These are phyloP conservation scores for Microctenopoma steveboyesi DNA, from an alignment of 2,797 vertebrate species.

Conservation along the genomic window DNA sequence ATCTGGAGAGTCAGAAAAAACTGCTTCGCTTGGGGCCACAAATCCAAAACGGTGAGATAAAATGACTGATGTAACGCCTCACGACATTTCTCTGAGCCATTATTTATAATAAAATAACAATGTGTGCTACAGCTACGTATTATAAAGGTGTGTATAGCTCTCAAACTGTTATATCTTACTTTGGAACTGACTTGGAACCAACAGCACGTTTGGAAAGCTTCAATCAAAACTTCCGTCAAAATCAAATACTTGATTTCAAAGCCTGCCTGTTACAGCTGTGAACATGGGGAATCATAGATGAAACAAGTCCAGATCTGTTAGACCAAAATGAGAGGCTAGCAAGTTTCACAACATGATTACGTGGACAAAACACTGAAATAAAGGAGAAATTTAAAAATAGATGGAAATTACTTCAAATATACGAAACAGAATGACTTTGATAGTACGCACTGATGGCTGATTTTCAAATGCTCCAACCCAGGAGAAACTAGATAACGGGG, in stretches of 20 bases:
- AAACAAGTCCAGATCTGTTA: conserved; percentile 20
- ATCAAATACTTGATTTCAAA: conserved; percentile 22
- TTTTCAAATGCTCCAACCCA: conserved; percentile 8
- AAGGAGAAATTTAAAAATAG: background rate
- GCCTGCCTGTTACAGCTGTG: conserved; percentile 13
- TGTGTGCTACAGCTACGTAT: too few relatives aligned
- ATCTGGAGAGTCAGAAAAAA: background rate
- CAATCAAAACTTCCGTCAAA: conserved; percentile 22
- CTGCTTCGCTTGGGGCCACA: background rate
- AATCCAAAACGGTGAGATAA: background rate
- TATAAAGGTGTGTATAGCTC: too few relatives aligned
- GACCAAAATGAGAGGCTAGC: conserved; percentile 15
- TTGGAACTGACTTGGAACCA: background rate
- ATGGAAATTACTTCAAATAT: conserved; percentile 3
- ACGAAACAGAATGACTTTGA: background rate
- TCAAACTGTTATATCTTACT: background rate
- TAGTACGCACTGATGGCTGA: background rate
- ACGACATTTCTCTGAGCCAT: too few relatives aligned
- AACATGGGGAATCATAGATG: conserved; percentile 33
- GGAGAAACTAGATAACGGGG: conserved; percentile 17
- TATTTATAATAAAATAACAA: too few relatives aligned
- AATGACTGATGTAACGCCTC: too few relatives aligned
- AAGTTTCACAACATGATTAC: conserved; percentile 16
- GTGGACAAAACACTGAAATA: conserved; percentile 23
- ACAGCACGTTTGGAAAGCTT: conserved; percentile 1